Percentiles rank a stretch among this genome's conserved stretches.
phyloP scores from a whole-genome alignment of 2,113 vertebrate species.

The Equus quagga region DNA sequence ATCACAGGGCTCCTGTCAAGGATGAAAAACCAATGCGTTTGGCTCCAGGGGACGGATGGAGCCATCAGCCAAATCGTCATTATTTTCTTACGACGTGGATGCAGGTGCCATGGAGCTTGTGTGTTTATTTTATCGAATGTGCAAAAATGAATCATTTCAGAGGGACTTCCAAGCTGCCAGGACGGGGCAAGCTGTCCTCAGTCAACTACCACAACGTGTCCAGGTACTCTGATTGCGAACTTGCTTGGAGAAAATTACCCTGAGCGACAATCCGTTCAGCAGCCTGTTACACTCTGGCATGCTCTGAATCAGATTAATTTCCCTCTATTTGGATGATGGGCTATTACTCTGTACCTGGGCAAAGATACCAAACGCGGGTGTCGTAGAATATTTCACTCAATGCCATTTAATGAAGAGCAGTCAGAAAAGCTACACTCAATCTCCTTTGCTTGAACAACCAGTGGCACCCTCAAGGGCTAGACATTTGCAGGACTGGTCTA shows the following conservation, averaged over 20 bases:
- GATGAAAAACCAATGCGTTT: not conserved
- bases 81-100: not conserved
- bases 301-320: not conserved
- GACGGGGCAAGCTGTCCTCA: constrained; percentile 57
- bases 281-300: not conserved
- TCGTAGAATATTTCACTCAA: constrained; percentile 34
- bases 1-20: not conserved
- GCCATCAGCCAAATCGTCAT: not conserved
- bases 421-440: not conserved
- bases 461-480: rapidly evolving
- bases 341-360: constrained; percentile 47
- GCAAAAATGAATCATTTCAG: not conserved
- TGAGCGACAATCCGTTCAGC: not conserved
- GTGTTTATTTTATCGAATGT: constrained; percentile 55
- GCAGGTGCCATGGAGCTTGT: not conserved
- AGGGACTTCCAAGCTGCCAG: constrained; percentile 15
- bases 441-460: constrained; percentile 37
- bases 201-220: not conserved
- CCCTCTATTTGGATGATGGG: constrained; percentile 33
- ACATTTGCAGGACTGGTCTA: not conserved
- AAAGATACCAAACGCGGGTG: constrained; percentile 1
- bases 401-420: constrained; percentile 41
- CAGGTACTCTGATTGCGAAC: not conserved
- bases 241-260: constrained; percentile 15
- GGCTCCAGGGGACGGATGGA: not conserved